These are phyloP conservation scores for Chydorus sphaericus DNA, from an alignment of 2,888 invertebrate species.

Conservation along the genomic window DNA sequence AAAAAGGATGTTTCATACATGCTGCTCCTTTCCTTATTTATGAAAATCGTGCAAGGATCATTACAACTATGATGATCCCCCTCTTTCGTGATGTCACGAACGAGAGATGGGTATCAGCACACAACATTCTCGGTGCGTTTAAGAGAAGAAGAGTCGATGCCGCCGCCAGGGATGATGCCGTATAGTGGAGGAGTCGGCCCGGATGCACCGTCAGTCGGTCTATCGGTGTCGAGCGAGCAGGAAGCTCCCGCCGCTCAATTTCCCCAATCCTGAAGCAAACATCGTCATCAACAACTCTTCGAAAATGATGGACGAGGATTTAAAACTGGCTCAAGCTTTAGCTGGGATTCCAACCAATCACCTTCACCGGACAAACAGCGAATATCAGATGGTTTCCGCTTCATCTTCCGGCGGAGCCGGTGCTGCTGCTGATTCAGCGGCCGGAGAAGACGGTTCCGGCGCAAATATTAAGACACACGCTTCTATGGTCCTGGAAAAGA, in stretches of 20 bases:
- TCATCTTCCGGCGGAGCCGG: neutral
- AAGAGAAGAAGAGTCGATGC: no score
- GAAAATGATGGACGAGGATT: slow-evolving; percentile 54
- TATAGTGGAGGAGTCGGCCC: neutral
- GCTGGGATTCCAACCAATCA: slow-evolving; percentile 44
- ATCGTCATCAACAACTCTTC: neutral
- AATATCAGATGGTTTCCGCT: neutral
- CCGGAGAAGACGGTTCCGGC: slow-evolving; percentile 26
- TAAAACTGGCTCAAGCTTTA: slow-evolving; percentile 55
- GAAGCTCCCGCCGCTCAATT: no score
- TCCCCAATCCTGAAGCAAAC: neutral
- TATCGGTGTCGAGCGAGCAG: slow-evolving; percentile 4
- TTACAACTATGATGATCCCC: no score
- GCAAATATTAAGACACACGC: slow-evolving; percentile 41
- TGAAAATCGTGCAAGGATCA: no score
- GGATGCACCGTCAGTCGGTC: neutral
- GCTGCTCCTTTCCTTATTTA: no score
- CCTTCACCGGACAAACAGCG: neutral
- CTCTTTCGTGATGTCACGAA: no score
- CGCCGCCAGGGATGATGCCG: no score
- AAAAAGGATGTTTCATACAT: no score
- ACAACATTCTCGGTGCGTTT: no score
- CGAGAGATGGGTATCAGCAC: no score
- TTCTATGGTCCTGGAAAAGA: slow-evolving; percentile 45
- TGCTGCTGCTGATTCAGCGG: neutral